A percentile compares a stretch with the other conserved stretches of the same genome.
phyloP scores from a whole-genome alignment of 92 coral and sea anemone genomes.

The Epizoanthus scotinus region DNA sequence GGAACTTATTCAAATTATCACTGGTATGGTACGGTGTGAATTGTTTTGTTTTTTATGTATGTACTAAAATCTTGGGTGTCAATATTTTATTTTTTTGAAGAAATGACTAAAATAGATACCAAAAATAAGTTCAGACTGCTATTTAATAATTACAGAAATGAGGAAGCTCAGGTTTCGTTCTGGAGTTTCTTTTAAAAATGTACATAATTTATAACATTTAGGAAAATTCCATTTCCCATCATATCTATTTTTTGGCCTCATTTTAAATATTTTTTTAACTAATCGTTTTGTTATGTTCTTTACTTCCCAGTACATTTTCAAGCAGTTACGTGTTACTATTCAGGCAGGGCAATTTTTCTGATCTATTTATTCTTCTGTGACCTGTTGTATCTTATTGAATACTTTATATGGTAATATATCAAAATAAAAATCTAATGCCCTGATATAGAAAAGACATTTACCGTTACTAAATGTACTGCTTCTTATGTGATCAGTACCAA shows the following conservation, averaged over 20 bases:
- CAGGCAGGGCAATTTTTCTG: too few species aligned
- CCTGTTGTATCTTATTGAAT: too few species aligned
- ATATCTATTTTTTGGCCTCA: background rate
- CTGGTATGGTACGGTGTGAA: background rate
- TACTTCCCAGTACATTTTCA: too few species aligned
- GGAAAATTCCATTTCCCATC: slow-evolving; percentile 22
- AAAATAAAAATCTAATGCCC: too few species aligned
- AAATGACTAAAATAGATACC: slow-evolving; percentile 67
- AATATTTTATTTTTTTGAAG: slow-evolving; percentile 33
- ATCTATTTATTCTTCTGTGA: too few species aligned
- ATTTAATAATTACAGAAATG: background rate
- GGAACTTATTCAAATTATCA: too few species aligned
- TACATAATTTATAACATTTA: background rate
- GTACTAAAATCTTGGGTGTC: background rate
- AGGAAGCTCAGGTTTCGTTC: background rate
- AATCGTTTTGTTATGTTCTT: too few species aligned
- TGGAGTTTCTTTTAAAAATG: background rate
- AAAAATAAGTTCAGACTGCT: slow-evolving; percentile 60
- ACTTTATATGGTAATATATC: too few species aligned
- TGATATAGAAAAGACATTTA: too few species aligned
- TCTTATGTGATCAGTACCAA: too few species aligned
- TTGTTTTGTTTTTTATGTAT: background rate
- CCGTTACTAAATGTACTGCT: too few species aligned
- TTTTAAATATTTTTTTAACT: slow-evolving; percentile 11
- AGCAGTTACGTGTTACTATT: too few species aligned